Evolutionary conservation across 2,888 invertebrate species (phyloP).

Genomic region (Flexamia atlantica): DNA sequence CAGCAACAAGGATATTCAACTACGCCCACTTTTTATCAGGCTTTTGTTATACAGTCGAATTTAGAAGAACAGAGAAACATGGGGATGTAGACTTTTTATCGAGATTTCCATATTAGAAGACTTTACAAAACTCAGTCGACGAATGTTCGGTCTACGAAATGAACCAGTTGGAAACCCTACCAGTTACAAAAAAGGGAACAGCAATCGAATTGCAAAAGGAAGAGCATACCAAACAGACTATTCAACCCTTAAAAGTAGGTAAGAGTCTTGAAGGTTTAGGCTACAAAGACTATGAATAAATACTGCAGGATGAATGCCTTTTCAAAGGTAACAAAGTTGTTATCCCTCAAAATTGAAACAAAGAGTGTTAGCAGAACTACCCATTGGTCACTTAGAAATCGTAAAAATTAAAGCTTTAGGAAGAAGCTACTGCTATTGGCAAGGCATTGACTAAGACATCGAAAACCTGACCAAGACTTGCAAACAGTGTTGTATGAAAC

Average conservation of each 20-base stretch:
- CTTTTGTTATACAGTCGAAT: slow-evolving; percentile 53
- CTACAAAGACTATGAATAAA: slow-evolving; percentile 60
- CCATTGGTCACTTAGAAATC: background rate
- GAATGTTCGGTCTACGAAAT: slow-evolving; percentile 34
- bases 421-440: slow-evolving; percentile 60
- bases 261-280: slow-evolving; percentile 60
- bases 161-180: slow-evolving; percentile 29
- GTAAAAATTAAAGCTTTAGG: background rate
- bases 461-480: slow-evolving; percentile 26
- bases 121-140: slow-evolving; percentile 32
- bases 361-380: slow-evolving; percentile 28
- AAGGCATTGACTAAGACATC: slow-evolving; percentile 54
- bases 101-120: too few species aligned
- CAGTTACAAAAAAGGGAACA: slow-evolving; percentile 4
- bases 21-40: slow-evolving; percentile 48
- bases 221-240: background rate
- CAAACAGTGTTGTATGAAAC: slow-evolving; percentile 12
- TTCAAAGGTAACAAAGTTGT: slow-evolving; percentile 55
- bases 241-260: background rate
- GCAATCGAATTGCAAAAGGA: slow-evolving; percentile 19
- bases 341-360: slow-evolving; percentile 33
- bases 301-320: slow-evolving; percentile 65
- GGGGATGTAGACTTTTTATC: too few species aligned
- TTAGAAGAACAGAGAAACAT: slow-evolving; percentile 15
- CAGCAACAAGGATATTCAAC: slow-evolving; percentile 57